Conservation (phyloP, 2,888 invertebrate genomes). For the Liposcelis brunnea region DNA sequence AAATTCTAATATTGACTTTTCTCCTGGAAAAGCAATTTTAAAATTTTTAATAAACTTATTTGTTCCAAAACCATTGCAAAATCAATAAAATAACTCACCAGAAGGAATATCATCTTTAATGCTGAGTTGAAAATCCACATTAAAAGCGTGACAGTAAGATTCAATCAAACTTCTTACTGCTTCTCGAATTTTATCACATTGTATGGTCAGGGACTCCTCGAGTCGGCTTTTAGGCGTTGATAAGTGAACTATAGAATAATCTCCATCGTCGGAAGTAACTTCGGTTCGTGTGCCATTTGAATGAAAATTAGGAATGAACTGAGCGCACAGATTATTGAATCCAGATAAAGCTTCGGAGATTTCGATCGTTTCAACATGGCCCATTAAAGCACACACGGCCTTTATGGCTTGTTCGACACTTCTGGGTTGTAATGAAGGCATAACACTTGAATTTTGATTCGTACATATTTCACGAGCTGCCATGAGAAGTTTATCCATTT, state of each 20-base stretch:
- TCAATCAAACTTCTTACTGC: slow-evolving; percentile 69
- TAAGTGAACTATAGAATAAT: slow-evolving; percentile 49
- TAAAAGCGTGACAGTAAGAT: slow-evolving; percentile 69
- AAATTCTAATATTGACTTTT: slow-evolving; percentile 39
- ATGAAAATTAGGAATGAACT: slow-evolving; percentile 8
- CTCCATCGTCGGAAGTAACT: slow-evolving; percentile 35
- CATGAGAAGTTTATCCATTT: slow-evolving; percentile 56
- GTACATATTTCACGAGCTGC: slow-evolving; percentile 38
- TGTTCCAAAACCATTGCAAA: too few relatives aligned
- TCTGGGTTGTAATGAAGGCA: slow-evolving; percentile 38
- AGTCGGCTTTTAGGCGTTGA: slow-evolving; percentile 28
- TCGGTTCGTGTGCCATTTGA: too few relatives aligned
- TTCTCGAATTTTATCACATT: slow-evolving; percentile 55
- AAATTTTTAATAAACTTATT: too few relatives aligned
- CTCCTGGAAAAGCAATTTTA: neutral
- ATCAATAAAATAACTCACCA: slow-evolving; percentile 9
- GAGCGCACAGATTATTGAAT: slow-evolving; percentile 16
- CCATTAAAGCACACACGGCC: slow-evolving; percentile 76
- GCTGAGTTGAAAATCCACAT: slow-evolving; percentile 62
- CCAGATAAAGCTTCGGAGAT: slow-evolving; percentile 51
- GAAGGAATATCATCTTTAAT: slow-evolving; percentile 29
- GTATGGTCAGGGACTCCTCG: slow-evolving; percentile 42
- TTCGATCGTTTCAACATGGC: slow-evolving; percentile 75
- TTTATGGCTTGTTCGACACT: slow-evolving; percentile 80
- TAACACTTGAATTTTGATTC: slow-evolving; percentile 26